Conservation (phyloP, 2,888 invertebrate genomes). For the Drosophila gaucha region DNA sequence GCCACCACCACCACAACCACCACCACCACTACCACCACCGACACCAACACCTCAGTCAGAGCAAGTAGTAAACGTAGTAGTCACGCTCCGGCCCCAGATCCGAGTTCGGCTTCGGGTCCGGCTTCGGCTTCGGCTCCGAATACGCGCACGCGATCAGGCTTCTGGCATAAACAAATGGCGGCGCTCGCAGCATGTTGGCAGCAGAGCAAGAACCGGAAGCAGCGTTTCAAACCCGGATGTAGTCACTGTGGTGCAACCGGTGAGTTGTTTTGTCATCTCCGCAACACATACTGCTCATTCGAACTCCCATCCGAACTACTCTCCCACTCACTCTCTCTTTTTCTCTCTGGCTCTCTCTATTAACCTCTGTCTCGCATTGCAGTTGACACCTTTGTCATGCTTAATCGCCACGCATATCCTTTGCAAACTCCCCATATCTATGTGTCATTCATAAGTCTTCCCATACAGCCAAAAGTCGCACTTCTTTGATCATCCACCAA, state of each 20-base stretch:
- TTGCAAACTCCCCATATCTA: slow-evolving; percentile 5
- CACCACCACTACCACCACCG: slow-evolving; percentile 45
- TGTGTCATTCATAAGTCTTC: slow-evolving; percentile 22
- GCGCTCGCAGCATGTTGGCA: slow-evolving; percentile 75
- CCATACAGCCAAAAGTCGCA: slow-evolving; percentile 19
- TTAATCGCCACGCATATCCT: slow-evolving; percentile 27
- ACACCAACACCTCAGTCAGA: slow-evolving; percentile 46
- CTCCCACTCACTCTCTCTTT: slow-evolving; percentile 7
- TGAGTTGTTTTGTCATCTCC: slow-evolving; percentile 82
- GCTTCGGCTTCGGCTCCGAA: slow-evolving; percentile 43
- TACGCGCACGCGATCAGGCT: slow-evolving; percentile 72
- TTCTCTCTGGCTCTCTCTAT: slow-evolving; percentile 18
- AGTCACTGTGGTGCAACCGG: slow-evolving; percentile 84
- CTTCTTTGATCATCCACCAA: slow-evolving; percentile 16
- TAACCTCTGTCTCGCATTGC: slow-evolving; percentile 25
- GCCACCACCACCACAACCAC: slow-evolving; percentile 45
- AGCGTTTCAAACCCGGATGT: slow-evolving; percentile 80
- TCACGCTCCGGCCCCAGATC: slow-evolving; percentile 54
- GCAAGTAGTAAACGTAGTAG: slow-evolving; percentile 71
- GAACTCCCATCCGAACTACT: slow-evolving; percentile 8
- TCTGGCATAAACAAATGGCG: slow-evolving; percentile 83
- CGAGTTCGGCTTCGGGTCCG: slow-evolving; percentile 12
- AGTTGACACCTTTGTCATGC: slow-evolving; percentile 39
- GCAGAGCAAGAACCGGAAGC: slow-evolving; percentile 77
- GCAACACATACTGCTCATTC: slow-evolving; percentile 45